Conservation (phyloP, 2,797 vertebrate genomes). For the Zenarchopterus dispar region DNA sequence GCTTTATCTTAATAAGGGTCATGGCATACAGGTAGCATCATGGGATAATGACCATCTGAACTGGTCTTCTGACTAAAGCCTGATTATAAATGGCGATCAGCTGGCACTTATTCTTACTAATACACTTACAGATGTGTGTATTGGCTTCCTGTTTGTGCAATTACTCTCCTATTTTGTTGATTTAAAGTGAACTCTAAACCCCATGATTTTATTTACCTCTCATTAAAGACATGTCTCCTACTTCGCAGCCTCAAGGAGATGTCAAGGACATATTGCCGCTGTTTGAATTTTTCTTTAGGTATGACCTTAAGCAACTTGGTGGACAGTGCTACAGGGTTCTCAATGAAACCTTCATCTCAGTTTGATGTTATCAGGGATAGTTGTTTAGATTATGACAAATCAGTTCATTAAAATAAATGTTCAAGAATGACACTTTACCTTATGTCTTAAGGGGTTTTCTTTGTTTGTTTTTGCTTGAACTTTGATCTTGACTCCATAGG, state of each 20-base stretch:
- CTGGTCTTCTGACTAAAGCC: slow-evolving; percentile 27
- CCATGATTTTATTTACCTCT: slow-evolving; percentile 23
- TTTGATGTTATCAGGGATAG: slow-evolving; percentile 48
- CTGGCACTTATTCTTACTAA: slow-evolving; percentile 24
- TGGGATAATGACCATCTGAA: slow-evolving; percentile 24
- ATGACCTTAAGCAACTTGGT: slow-evolving; percentile 14
- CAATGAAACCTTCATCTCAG: slow-evolving; percentile 9
- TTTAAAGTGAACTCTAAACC: slow-evolving; percentile 51
- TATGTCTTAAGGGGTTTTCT: not conserved
- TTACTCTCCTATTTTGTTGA: slow-evolving; percentile 41
- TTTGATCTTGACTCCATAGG: not conserved
- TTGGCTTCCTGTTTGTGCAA: slow-evolving; percentile 44
- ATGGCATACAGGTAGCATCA: slow-evolving; percentile 5
- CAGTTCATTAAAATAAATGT: slow-evolving; percentile 70
- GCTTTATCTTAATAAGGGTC: slow-evolving; percentile 16
- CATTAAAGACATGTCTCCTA: slow-evolving; percentile 28
- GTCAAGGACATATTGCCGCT: slow-evolving; percentile 36
- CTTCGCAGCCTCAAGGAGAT: slow-evolving; percentile 35
- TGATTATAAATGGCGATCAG: slow-evolving; percentile 21
- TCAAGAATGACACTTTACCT: slow-evolving; percentile 51
- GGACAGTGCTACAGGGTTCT: not conserved
- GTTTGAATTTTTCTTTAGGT: slow-evolving; percentile 11
- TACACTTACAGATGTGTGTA: slow-evolving; percentile 17
- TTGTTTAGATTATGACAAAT: slow-evolving; percentile 47
- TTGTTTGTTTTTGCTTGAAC: not conserved